Percentiles rank a stretch among this genome's conserved stretches.
These are phyloP conservation scores for Parnassius orleans DNA, from an alignment of 2,888 invertebrate genomes.

Conservation along the genomic window DNA sequence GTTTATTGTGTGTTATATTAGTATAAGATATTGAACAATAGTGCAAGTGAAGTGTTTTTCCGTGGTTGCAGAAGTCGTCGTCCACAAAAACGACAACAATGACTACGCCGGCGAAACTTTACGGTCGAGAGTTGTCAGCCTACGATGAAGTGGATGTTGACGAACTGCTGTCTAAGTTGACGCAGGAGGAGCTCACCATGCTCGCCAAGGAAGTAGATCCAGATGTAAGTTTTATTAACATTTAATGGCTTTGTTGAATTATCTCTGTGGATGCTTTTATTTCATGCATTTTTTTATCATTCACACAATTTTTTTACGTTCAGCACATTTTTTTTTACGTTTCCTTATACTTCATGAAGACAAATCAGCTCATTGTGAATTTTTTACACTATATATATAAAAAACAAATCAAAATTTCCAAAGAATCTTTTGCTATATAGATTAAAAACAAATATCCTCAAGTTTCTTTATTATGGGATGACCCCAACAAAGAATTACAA, in stretches of 20 bases:
- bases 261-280: neutral
- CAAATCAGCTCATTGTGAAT: no score
- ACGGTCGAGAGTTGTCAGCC: conserved; percentile 93
- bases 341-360: no score
- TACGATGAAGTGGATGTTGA: conserved; percentile 98
- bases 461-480: no score
- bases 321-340: no score
- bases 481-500: no score
- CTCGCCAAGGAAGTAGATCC: conserved; percentile 99
- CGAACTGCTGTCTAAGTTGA: conserved; percentile 94
- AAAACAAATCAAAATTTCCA: no score
- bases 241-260: neutral
- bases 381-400: no score
- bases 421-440: no score
- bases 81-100: conserved; percentile 93
- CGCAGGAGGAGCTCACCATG: conserved; percentile 97
- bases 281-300: no score
- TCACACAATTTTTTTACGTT: no score
- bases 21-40: conserved; percentile 17
- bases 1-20: conserved; percentile 1
- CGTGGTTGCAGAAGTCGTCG: conserved; percentile 89
- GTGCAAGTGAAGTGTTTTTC: conserved; percentile 33
- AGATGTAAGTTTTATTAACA: conserved; percentile 87
- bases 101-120: conserved; percentile 94
- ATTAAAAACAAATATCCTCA: no score